phyloP scores from a whole-genome alignment of 2,888 invertebrate genomes.

The Candidula unifasciata region DNA sequence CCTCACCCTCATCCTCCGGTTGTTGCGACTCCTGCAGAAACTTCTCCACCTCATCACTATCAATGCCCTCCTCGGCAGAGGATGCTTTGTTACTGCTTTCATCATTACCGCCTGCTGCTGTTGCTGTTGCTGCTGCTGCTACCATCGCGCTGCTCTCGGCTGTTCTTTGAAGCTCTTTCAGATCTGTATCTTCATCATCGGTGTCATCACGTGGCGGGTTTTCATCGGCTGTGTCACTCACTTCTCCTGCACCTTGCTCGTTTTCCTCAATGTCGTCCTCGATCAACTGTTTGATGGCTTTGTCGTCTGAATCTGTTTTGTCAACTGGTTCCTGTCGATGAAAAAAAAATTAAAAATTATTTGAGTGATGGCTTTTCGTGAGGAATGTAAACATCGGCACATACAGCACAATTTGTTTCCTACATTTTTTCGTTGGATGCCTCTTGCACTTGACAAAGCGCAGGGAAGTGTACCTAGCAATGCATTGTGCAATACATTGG shows the following conservation, averaged over 20 bases:
- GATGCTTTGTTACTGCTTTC: neutral
- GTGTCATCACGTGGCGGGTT: slow-evolving; percentile 11
- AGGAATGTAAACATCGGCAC: no score
- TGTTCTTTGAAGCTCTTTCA: slow-evolving; percentile 30
- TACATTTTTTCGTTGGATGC: no score
- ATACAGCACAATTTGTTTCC: no score
- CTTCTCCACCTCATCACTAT: slow-evolving; percentile 14
- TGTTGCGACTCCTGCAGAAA: slow-evolving; percentile 34
- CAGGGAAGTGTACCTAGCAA: no score
- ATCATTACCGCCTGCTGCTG: neutral
- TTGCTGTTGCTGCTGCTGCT: neutral
- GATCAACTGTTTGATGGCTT: neutral
- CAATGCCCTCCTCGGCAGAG: neutral
- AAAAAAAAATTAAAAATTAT: no score
- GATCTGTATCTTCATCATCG: slow-evolving; percentile 38
- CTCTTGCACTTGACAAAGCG: no score
- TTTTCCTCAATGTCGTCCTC: slow-evolving; percentile 30
- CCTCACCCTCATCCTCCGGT: slow-evolving; percentile 14
- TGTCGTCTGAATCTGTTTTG: neutral
- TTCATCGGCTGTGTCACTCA: neutral
- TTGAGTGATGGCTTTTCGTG: no score
- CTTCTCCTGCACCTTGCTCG: slow-evolving; percentile 18
- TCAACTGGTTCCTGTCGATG: slow-evolving; percentile 2
- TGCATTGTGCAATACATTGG: no score
- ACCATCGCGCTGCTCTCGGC: no score